Base-by-base conservation (phyloP, 2,888 invertebrate genomes). In the Polydrusus cervinus region DNA sequence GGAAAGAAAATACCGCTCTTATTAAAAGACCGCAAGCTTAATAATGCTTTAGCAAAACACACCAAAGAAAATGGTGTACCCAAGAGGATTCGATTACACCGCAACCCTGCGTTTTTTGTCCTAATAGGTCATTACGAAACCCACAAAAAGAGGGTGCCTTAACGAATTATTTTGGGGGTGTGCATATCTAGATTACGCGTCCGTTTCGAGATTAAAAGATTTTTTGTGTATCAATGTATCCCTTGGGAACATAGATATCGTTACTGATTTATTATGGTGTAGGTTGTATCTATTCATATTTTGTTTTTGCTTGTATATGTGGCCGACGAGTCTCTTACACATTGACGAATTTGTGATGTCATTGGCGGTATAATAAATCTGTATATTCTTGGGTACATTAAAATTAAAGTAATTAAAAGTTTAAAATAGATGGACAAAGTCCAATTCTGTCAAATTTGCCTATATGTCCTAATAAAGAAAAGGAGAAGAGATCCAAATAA, bases 91-190 rank as follows among this genome's bases (percentile, higher is more conserved):
- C 49, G 74, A 65, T 57, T 75, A 61, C 45, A 51, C 61, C 67
- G 53, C 55, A 71, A 57, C 62, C 61, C 71, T 67, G 43, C 40
- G 62, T 69, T 75, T 75, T 74, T 75, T 71, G 38, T 30, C 69
- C 70, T 74, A 70, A 70, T 74, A 74, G 65, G 64, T 70, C 75
- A 71, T 75, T 75, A 75, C n/a, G 66, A 25, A 38, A 60, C 40
- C 34, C 20, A 75, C 75, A 75, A 71, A 71, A 67, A 61, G 69
- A 71, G 75, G 71, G 75, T 67, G 75, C 51, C 75, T 71, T 75
- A 71, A 75, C 71, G 75, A 75, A 71, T 49, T 66, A 68, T 71
- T 66, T 66, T 61, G 70, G 70, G 75, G 57, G 20, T 71, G 69
- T 61, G 49, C 38, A 47, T 55, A 40, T 53, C 55, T 38, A 55